phyloP scores from a whole-genome alignment of 2,888 invertebrate genomes.

The Herminia tarsipennalis region DNA sequence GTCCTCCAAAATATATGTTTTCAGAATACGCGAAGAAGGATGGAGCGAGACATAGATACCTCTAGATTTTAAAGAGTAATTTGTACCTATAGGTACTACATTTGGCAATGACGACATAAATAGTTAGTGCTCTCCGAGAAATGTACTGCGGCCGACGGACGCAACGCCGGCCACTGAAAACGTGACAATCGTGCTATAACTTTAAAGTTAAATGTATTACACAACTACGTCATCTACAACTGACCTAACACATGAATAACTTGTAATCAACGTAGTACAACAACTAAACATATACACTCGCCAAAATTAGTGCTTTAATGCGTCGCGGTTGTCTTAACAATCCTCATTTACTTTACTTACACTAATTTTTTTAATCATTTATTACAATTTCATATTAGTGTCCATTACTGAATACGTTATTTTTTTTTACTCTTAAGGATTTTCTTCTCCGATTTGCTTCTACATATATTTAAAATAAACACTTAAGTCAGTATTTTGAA shows the following conservation, averaged over 20 bases:
- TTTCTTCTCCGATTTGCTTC: conserved; percentile 47
- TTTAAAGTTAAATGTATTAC: conserved; percentile 44
- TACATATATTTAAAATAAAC: conserved; percentile 50
- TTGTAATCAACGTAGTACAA: conserved; percentile 49
- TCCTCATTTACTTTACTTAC: conserved; percentile 28
- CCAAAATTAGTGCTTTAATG: conserved; percentile 30
- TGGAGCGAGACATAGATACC: conserved; percentile 51
- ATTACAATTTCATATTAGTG: conserved; percentile 24
- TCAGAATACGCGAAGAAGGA: conserved; percentile 63
- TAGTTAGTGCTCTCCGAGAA: conserved; percentile 28
- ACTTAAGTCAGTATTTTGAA: conserved; percentile 41
- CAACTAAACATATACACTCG: conserved; percentile 37
- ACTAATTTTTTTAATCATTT: conserved; percentile 27
- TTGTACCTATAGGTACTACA: conserved; percentile 49
- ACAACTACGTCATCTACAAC: conserved; percentile 56
- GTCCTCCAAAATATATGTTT: conserved; percentile 74
- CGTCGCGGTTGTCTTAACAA: conserved; percentile 26
- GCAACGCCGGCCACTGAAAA: conserved; percentile 24
- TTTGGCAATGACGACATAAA: conserved; percentile 56
- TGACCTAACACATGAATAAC: conserved; percentile 50
- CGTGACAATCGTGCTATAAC: conserved; percentile 43
- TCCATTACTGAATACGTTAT: conserved; percentile 35
- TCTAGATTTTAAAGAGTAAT: conserved; percentile 40
- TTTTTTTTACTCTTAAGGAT: conserved; percentile 49
- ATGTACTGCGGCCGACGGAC: conserved; percentile 16